A percentile compares a stretch with the other conserved stretches of the same genome.
phyloP scores from a whole-genome alignment of 2,797 vertebrate genomes.

The Centropyge bicolor region DNA sequence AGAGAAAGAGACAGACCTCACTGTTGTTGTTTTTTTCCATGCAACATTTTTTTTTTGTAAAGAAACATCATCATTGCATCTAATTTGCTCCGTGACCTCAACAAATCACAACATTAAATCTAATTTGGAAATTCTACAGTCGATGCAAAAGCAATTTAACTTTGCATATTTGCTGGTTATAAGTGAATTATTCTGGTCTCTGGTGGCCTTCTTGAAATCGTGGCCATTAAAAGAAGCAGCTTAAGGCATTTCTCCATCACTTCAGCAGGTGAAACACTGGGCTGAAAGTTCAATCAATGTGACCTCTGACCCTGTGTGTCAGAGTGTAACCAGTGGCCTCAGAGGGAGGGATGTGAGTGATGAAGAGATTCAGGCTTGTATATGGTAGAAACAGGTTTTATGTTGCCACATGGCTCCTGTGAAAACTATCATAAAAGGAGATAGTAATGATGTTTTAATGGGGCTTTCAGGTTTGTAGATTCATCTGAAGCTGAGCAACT shows the following conservation, averaged over 20 bases:
- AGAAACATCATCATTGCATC: not conserved
- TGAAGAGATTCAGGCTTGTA: not conserved
- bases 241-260: slow-evolving; percentile 16
- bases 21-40: slow-evolving; percentile 34
- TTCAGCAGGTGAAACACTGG: slow-evolving; percentile 23
- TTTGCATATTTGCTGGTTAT: not conserved
- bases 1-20: not conserved
- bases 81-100: slow-evolving; percentile 22
- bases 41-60: not conserved
- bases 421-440: not conserved
- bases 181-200: slow-evolving; percentile 3
- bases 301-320: slow-evolving; percentile 15
- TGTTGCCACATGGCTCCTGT: not conserved
- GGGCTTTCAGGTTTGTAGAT: slow-evolving; percentile 4
- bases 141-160: not conserved
- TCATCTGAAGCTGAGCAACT: slow-evolving; percentile 22
- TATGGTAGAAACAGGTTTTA: not conserved
- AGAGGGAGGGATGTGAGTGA: not conserved
- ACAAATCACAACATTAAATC: slow-evolving; percentile 26
- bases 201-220: slow-evolving; percentile 20
- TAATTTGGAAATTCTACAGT: not conserved
- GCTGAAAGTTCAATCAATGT: slow-evolving; percentile 11
- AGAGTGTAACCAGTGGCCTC: not conserved
- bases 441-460: not conserved
- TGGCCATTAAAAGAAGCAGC: slow-evolving; percentile 30